These are phyloP conservation scores for Periophthalmus magnuspinnatus DNA, from an alignment of 2,797 vertebrate species.

Conservation along the genomic window DNA sequence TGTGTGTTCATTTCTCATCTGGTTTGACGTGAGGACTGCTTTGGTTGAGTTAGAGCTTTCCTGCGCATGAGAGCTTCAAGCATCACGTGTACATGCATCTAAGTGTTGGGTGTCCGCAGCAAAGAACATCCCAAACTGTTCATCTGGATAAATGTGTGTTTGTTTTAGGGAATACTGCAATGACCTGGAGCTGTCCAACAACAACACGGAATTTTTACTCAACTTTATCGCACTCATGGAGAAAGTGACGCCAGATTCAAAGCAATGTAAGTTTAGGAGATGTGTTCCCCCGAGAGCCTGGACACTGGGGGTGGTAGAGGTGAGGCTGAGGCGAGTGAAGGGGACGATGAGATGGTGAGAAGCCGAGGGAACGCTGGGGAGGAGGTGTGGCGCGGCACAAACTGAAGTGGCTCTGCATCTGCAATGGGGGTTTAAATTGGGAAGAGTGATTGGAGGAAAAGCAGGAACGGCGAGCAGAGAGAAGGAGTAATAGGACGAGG, in stretches of 20 bases:
- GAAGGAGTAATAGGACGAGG: too few relatives aligned
- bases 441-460: too few relatives aligned
- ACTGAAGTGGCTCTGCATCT: too few relatives aligned
- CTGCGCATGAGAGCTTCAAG: slow-evolving; percentile 32
- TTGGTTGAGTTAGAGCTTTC: slow-evolving; percentile 23
- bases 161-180: slow-evolving; percentile 96
- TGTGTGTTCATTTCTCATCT: slow-evolving; percentile 24
- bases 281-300: too few relatives aligned
- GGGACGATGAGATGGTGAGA: too few relatives aligned
- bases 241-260: slow-evolving; percentile 98
- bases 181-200: slow-evolving; percentile 94
- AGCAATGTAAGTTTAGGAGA: slow-evolving; percentile 99
- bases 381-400: too few relatives aligned
- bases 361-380: too few relatives aligned
- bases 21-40: slow-evolving; percentile 24
- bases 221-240: slow-evolving; percentile 99
- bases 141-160: slow-evolving; percentile 9
- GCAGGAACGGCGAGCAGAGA: too few relatives aligned
- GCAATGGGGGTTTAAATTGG: too few relatives aligned
- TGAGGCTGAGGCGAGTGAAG: too few relatives aligned
- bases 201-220: slow-evolving; percentile 98
- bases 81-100: slow-evolving; percentile 22
- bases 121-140: slow-evolving; percentile 14
- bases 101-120: slow-evolving; percentile 14
- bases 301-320: too few relatives aligned